phyloP scores from a whole-genome alignment of 2,113 vertebrate species.

The Megaceryle torquata region DNA sequence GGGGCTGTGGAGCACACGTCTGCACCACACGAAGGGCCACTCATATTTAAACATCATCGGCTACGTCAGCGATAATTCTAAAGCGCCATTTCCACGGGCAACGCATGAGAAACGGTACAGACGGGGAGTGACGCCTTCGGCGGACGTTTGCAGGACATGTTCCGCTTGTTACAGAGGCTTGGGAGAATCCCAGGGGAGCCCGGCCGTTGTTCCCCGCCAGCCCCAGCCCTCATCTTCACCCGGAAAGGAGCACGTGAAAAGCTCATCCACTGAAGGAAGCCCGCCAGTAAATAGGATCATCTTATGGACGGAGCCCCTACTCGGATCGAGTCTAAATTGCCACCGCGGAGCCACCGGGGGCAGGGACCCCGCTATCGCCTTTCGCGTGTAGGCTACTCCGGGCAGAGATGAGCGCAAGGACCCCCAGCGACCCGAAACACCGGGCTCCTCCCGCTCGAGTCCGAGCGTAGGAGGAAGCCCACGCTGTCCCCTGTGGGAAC shows the following conservation, averaged over 20 bases:
- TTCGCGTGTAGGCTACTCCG: neutral
- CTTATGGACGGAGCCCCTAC: neutral
- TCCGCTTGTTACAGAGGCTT: neutral
- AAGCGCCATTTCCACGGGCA: fast-evolving
- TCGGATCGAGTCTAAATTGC: neutral
- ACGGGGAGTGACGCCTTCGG: neutral
- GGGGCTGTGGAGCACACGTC: neutral
- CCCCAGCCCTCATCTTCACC: neutral
- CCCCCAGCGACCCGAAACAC: neutral
- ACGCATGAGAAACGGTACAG: neutral
- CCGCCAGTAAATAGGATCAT: fast-evolving
- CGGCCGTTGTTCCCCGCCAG: neutral
- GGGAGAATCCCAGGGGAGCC: neutral
- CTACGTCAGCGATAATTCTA: neutral
- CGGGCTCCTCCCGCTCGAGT: neutral
- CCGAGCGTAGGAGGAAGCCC: neutral
- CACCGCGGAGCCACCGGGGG: fast-evolving
- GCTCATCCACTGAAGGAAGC: fast-evolving
- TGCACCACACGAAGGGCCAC: neutral
- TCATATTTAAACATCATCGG: neutral
- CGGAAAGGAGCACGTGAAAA: neutral
- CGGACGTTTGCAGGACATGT: neutral
- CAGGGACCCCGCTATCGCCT: neutral
- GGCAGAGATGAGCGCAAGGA: neutral
- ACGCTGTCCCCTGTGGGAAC: fast-evolving